Conservation (phyloP, 2,797 vertebrate species). For the Manis javanica region DNA sequence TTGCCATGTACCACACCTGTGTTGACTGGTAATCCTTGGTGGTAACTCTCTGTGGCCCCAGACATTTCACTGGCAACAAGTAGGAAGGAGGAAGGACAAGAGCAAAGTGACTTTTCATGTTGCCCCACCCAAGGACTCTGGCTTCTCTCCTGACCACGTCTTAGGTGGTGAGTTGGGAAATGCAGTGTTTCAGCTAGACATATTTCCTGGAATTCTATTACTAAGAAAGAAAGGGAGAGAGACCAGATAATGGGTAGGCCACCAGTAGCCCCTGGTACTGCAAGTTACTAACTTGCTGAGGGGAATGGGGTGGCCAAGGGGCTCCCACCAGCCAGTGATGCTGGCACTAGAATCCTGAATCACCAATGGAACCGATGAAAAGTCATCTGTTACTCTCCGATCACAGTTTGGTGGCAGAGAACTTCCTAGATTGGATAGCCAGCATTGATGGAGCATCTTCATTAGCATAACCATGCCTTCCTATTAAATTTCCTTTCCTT, state of each 20-base stretch:
- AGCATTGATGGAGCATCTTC: neutral
- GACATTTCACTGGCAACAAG: neutral
- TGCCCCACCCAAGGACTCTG: neutral
- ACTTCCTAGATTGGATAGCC: neutral
- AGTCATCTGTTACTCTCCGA: neutral
- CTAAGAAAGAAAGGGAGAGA: neutral
- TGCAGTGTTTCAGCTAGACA: neutral
- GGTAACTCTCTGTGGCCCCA: neutral
- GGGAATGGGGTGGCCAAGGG: neutral
- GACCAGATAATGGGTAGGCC: neutral
- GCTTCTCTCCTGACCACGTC: neutral
- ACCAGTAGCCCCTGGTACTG: neutral
- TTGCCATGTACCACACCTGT: neutral
- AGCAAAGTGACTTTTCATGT: neutral
- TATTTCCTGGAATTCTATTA: neutral
- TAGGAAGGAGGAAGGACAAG: neutral
- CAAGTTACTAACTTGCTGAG: neutral
- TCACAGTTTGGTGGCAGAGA: neutral
- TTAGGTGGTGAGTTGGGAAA: neutral
- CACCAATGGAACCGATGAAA: neutral
- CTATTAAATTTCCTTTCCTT: neutral
- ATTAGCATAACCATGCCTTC: neutral
- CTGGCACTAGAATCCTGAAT: neutral
- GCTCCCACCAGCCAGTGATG: neutral
- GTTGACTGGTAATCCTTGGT: neutral